Evolutionary conservation across 2,113 vertebrate genomes (phyloP).

Genomic region (Colaptes auratus): DNA sequence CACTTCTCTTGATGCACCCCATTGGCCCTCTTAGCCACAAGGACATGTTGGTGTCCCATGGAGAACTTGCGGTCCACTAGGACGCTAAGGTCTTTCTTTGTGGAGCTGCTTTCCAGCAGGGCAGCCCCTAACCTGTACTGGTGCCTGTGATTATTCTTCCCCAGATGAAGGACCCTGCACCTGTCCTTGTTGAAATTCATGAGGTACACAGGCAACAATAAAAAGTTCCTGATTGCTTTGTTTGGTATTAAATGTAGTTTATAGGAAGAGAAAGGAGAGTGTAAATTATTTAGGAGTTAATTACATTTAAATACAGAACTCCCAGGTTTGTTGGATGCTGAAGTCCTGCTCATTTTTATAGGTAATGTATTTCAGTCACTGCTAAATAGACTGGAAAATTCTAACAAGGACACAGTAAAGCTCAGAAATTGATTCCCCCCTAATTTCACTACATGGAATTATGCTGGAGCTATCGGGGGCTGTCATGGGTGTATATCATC

Average conservation of each 20-base stretch:
- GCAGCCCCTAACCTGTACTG: too few species aligned
- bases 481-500: background rate
- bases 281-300: background rate
- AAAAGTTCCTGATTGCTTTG: background rate
- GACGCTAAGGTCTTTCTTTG: too few species aligned
- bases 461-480: background rate
- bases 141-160: too few species aligned
- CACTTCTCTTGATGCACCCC: too few species aligned
- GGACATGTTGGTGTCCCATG: too few species aligned
- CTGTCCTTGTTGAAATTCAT: too few species aligned
- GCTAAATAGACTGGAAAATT: background rate
- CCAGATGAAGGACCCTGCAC: too few species aligned
- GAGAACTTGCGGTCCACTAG: too few species aligned
- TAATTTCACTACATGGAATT: background rate
- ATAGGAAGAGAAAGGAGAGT: background rate
- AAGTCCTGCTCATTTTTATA: background rate
- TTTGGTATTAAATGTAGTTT: background rate
- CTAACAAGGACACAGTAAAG: background rate
- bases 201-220: background rate
- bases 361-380: background rate
- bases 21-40: too few species aligned
- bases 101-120: too few species aligned
- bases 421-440: background rate
- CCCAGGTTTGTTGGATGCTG: background rate
- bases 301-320: background rate